Evolutionary conservation across 2,797 vertebrate genomes (phyloP), one percentile per base, ranked within the genome.

Genomic region (Coregonus suidteri): DNA sequence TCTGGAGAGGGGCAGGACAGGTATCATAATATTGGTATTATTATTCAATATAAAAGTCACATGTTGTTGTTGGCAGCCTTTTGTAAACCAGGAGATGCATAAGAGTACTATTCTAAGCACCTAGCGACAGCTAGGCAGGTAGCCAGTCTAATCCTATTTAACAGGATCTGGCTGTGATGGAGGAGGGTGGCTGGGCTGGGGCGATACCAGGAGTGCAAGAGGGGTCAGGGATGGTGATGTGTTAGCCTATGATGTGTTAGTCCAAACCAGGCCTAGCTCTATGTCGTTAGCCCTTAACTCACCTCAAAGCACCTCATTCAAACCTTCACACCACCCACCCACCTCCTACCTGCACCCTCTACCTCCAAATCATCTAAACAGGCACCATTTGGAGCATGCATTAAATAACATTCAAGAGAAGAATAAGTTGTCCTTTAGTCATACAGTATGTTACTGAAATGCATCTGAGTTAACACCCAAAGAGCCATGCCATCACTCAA

Each of bases 71-170:
- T 90, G 84, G 89, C 87, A 89, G 78, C 80, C 79, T 47, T 89
- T 87, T 68, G 88, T 82, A 90, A 91, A 87, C 88, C 84, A 82
- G 86, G 77, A 88, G 90, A 66, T 31, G 4, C 16, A 91, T 91
- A 91, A 92, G 88, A 91, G 88, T 16, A 16, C 67, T 35, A 18
- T 84, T 88, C 82, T 84, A 90, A 88, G 88, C 83, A 88, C 78
- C 82, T 84, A 89, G 87, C 88, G 90, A 90, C 89, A 91, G 89
- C 85, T n/a, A 20, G 91, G 90, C 89, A 91, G 89, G 86, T 88
- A 90, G 91, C 91, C 91, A 90, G 74, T 71, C 16, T 93, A 93
- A 93, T 93, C 90, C 92, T 91, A 87, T 91, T 91, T 91, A 89
- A 67, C 65, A 80, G 89, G 87, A 92, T 91, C 85, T 88, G 80